These are phyloP conservation scores for Hyppa rectilinea DNA, from an alignment of 2,888 invertebrate genomes.

Conservation along the genomic window DNA sequence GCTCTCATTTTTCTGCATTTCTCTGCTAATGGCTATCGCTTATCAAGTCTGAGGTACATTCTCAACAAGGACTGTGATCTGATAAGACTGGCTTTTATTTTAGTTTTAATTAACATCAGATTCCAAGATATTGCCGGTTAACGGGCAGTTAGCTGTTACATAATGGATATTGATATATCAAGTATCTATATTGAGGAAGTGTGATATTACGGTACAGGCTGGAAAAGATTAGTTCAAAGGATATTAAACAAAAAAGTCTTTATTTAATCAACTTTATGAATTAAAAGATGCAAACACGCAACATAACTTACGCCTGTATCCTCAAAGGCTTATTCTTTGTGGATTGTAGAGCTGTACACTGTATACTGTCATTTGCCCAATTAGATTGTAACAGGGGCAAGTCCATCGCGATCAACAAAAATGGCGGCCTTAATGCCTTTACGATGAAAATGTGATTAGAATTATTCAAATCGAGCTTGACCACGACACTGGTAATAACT, in stretches of 20 bases:
- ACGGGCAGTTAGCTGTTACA: constrained; percentile 13
- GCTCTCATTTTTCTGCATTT: constrained; percentile 29
- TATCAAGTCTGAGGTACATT: constrained; percentile 28
- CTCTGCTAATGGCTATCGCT: constrained; percentile 19
- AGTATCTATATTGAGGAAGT: constrained; percentile 8
- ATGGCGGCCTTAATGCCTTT: neutral
- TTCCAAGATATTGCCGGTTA: constrained; percentile 15
- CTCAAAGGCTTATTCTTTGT: neutral
- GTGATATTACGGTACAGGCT: neutral
- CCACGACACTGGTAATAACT: neutral
- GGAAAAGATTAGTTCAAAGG: neutral
- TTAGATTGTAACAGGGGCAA: neutral
- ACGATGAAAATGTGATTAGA: neutral
- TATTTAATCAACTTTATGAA: neutral
- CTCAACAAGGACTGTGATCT: constrained; percentile 10
- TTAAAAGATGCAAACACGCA: neutral
- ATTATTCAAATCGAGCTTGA: neutral
- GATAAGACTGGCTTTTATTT: constrained; percentile 43
- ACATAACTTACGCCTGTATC: too few species aligned
- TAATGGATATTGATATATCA: constrained; percentile 18
- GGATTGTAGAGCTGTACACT: neutral
- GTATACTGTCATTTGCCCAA: neutral
- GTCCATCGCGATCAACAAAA: neutral
- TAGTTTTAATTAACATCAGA: constrained; percentile 48
- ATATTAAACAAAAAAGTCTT: neutral